Evolutionary conservation across 2,888 invertebrate genomes (phyloP).

Genomic region (Athrips mouffetella): DNA sequence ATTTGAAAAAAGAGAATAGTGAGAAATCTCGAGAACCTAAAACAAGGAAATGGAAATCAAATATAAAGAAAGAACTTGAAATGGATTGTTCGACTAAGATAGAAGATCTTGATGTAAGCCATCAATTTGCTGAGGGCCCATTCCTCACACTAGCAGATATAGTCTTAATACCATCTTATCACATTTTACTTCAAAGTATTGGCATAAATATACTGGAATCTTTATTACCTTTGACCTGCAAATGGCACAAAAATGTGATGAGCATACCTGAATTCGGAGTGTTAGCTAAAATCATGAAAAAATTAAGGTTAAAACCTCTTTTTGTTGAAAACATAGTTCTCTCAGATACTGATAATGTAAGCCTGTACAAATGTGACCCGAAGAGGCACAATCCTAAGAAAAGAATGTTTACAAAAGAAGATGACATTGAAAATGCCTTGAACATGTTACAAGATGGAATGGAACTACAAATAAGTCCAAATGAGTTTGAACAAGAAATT

Average conservation of each 20-base stretch:
- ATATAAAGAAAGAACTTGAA: slow-evolving; percentile 49
- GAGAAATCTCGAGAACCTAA: slow-evolving; percentile 43
- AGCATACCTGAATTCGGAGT: slow-evolving; percentile 37
- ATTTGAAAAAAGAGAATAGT: slow-evolving; percentile 19
- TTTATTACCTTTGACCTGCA: slow-evolving; percentile 79
- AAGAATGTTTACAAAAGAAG: slow-evolving; percentile 86
- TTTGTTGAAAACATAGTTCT: slow-evolving; percentile 40
- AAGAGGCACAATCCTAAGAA: slow-evolving; percentile 85
- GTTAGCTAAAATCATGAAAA: slow-evolving; percentile 30
- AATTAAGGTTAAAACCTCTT: slow-evolving; percentile 27
- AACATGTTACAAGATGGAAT: slow-evolving; percentile 57
- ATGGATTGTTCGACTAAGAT: slow-evolving; percentile 68
- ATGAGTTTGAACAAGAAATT: slow-evolving; percentile 49
- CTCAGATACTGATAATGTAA: slow-evolving; percentile 77
- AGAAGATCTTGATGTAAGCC: slow-evolving; percentile 76
- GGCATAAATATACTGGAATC: slow-evolving; percentile 44
- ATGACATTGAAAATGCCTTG: slow-evolving; percentile 83
- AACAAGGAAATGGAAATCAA: slow-evolving; percentile 73
- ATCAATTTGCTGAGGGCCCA: slow-evolving; percentile 90
- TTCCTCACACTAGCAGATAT: slow-evolving; percentile 90
- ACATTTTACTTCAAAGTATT: slow-evolving; percentile 76
- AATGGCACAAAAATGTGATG: slow-evolving; percentile 78
- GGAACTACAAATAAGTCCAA: slow-evolving; percentile 55
- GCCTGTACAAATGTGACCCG: slow-evolving; percentile 88
- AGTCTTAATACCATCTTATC: slow-evolving; percentile 85